Base-by-base conservation (phyloP, 2,888 invertebrate species). In the Drosophila macrothrix region DNA sequence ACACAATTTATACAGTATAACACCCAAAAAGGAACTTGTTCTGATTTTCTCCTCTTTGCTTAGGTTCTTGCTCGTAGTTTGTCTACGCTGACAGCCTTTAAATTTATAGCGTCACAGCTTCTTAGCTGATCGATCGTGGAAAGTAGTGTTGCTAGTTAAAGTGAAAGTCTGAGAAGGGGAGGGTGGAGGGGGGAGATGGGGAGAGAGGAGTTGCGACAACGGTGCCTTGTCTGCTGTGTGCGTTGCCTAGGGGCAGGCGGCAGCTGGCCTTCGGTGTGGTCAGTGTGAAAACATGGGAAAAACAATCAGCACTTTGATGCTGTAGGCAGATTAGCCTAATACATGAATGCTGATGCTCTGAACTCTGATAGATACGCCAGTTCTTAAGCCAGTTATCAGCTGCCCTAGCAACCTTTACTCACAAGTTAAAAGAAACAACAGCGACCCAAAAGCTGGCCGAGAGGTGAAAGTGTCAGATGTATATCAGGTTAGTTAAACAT, bases 91-190 rank as follows among this genome's bases (percentile, higher is more conserved):
- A 72, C 80, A 71, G 68, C 3, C n/a, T 37, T 37, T 28, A 56
- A 82, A 82, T 82, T 82, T 82, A 82, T 82, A 66, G 82, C 79
- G 55, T 80, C 61, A 67, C 79, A 74, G 71, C 83, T 56, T 75
- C 75, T 67, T 71, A 65, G 71, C 33, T 71, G 80, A 76, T 80
- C 73, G 73, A 80, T 76, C 46, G 63, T 29, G 63, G 35, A 67
- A 71, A 66, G 69, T 64, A 31, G 35, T 41, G 9, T 19, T 16
- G 49, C 67, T 52, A 64, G 41, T 63, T 71, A 71, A 71, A 59
- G 84, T 76, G 81, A 88, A 86, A 85, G 89, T 76, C 49, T 53
- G 39, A 10, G 9, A 1, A 14, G 29, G 7, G 2, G 5, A 5
- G 16, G 16, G 35, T n/a, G 14, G 3, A 3, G 0, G 43, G 46